A percentile compares a stretch with the other conserved stretches of the same genome.
phyloP scores from a whole-genome alignment of 1,140 invertebrate species.

The Brachionus asplanchnoidis region DNA sequence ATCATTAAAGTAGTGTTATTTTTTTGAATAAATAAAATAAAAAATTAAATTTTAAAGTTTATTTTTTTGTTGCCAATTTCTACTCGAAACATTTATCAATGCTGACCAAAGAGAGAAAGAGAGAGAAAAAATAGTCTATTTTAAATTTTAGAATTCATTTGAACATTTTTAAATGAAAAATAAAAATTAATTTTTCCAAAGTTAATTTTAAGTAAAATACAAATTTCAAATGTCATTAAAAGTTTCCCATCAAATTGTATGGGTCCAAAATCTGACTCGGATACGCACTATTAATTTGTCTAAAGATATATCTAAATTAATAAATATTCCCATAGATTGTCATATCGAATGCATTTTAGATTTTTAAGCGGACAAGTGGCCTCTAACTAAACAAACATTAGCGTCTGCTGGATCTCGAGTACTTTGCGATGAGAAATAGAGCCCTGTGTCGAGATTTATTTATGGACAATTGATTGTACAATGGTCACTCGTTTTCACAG shows the following conservation, averaged over 20 bases:
- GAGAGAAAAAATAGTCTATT: too few species aligned
- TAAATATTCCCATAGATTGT: background rate
- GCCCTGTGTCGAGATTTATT: background rate
- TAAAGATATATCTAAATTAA: background rate
- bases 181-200: background rate
- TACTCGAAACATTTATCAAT: too few species aligned
- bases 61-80: too few species aligned
- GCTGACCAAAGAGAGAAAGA: too few species aligned
- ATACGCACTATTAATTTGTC: slow-evolving; percentile 24
- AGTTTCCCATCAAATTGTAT: background rate
- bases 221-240: slow-evolving; percentile 19
- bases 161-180: too few species aligned
- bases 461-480: slow-evolving; percentile 20
- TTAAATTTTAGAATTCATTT: too few species aligned
- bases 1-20: too few species aligned
- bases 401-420: slow-evolving; percentile 2
- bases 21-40: too few species aligned
- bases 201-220: background rate
- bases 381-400: background rate
- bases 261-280: background rate
- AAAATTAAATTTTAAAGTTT: too few species aligned
- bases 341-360: background rate
- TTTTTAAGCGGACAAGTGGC: slow-evolving; percentile 29
- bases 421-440: background rate
- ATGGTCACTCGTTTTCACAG: background rate